phyloP scores from a whole-genome alignment of 2,797 vertebrate species.

The Brotula barbata region DNA sequence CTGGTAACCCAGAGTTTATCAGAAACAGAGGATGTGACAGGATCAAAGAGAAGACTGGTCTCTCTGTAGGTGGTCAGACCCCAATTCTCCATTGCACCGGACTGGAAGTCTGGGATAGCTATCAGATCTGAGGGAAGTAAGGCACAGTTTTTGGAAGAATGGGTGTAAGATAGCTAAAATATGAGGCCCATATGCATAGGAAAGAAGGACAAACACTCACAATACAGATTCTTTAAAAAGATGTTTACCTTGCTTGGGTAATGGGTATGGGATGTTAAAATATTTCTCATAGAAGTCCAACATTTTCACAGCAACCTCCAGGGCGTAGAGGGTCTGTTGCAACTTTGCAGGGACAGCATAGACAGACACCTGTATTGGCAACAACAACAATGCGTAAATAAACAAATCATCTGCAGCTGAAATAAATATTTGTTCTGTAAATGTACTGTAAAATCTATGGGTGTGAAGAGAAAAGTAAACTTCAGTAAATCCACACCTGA shows the following conservation, averaged over 20 bases:
- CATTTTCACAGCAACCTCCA: slow-evolving; percentile 80
- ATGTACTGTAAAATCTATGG: not conserved
- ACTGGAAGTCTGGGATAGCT: slow-evolving; percentile 83
- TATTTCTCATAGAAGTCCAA: slow-evolving; percentile 84
- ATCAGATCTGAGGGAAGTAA: slow-evolving; percentile 77
- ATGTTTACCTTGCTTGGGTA: slow-evolving; percentile 80
- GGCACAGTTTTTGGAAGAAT: not conserved
- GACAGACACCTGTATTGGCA: slow-evolving; percentile 80
- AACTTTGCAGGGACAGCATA: slow-evolving; percentile 79
- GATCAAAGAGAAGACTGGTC: slow-evolving; percentile 80
- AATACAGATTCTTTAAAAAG: not conserved
- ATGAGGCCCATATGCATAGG: not conserved
- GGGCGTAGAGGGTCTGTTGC: slow-evolving; percentile 79
- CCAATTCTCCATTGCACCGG: slow-evolving; percentile 87
- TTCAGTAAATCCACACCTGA: slow-evolving; percentile 60
- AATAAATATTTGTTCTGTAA: not conserved
- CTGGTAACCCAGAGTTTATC: slow-evolving; percentile 82
- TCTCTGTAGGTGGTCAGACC: slow-evolving; percentile 84
- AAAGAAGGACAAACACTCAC: not conserved
- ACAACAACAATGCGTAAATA: slow-evolving; percentile 5
- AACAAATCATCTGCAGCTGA: not conserved
- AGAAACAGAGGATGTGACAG: slow-evolving; percentile 78
- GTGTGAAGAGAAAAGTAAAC: not conserved
- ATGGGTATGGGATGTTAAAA: slow-evolving; percentile 81
- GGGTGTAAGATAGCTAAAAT: not conserved